These are phyloP conservation scores for Junonia oenone DNA, from an alignment of 2,888 invertebrate genomes.

Conservation along the genomic window DNA sequence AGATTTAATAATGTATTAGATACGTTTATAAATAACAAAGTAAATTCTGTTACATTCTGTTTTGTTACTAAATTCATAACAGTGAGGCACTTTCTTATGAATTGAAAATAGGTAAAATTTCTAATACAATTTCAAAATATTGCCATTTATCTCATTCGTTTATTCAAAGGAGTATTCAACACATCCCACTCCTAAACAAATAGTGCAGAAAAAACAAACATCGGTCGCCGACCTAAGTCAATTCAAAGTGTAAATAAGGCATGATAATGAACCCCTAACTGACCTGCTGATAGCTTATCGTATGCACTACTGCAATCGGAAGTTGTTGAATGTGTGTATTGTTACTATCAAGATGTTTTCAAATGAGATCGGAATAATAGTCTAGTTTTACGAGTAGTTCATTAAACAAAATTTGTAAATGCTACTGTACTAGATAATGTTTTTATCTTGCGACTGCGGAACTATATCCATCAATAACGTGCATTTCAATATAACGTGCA, in stretches of 20 bases:
- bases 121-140: neutral
- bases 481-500: no score
- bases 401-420: no score
- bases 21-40: neutral
- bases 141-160: neutral
- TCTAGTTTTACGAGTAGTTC: no score
- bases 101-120: no score
- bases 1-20: neutral
- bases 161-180: neutral
- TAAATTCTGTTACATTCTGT: neutral
- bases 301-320: slow-evolving; percentile 32
- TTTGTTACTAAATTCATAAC: neutral
- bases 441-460: no score
- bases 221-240: slow-evolving; percentile 33
- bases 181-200: slow-evolving; percentile 19
- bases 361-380: slow-evolving; percentile 5
- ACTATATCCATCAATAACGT: no score
- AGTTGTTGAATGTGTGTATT: slow-evolving; percentile 21
- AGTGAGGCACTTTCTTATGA: no score
- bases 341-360: neutral
- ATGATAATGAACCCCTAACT: slow-evolving; percentile 36
- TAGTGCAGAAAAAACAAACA: slow-evolving; percentile 17
- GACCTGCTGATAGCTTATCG: slow-evolving; percentile 39
- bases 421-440: no score
- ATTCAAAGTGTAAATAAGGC: slow-evolving; percentile 17